Base-by-base conservation (phyloP, 2,888 invertebrate species). In the Cephus sareptanus region DNA sequence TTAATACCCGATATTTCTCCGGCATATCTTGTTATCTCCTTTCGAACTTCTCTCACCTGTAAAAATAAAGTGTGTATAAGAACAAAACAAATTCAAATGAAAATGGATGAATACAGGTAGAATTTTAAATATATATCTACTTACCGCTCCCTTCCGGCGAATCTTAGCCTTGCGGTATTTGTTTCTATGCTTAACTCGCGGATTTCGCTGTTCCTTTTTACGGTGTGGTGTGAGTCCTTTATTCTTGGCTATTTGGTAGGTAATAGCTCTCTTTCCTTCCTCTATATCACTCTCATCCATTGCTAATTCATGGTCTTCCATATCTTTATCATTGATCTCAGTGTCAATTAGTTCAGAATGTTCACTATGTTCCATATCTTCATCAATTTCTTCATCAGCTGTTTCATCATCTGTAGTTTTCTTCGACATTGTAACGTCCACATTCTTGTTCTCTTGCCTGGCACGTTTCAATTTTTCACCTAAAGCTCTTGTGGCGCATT, bases 1-100 rank as follows among this genome's bases (percentile, higher is more conserved):
- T 98, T 97, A 87, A 99, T 99, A 84, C 99, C 99, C 76, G 98
- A 97, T 75, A 96, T 92, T 93, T 99, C 99, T 78, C 99, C 99
- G 79, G 94, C 95, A 91, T 99, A 99, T 82, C 96, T 94, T 40
- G 93, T 93, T 9, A 95, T 88, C 92, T 99, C 98, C 80, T 94
- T 96, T 82, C 97, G 94, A 3, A 96, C 95, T 87, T 96, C 96
- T 80, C 98, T 95, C 0, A 96, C 93, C 95, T 95, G 90, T 71
- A 33, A 71, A 31, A 71, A 33, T 56, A 56, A 23, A 56, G 23
- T 9, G 23, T 23, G 33, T 2, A 77, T 74, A 70, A 37, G 56
- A 34, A 13, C 37, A 13, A 15, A n/a, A 69, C n/a, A 69, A 70
- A 40, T 75, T 11, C 33, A 68, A 31, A 11, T 31, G 9, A 35